phyloP scores from a whole-genome alignment of 2,888 invertebrate species.

The Eilema griseolum region DNA sequence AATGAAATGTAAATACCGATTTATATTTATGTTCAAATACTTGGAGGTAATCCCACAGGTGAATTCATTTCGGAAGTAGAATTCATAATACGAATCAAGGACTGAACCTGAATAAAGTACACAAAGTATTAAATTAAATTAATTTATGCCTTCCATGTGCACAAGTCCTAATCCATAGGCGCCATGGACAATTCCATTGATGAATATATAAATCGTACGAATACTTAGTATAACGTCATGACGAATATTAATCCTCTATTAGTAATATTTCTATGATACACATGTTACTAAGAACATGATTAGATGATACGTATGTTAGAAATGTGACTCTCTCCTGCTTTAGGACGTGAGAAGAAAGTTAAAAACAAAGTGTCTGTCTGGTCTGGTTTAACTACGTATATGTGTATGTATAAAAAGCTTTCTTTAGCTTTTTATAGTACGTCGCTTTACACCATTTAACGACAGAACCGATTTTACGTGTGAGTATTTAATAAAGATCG shows the following conservation, averaged over 20 bases:
- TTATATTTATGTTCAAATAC: neutral
- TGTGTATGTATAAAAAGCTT: neutral
- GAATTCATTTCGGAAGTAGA: neutral
- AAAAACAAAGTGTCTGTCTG: neutral
- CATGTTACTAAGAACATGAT: conserved; percentile 15
- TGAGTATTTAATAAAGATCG: neutral
- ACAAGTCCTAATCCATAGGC: conserved; percentile 9
- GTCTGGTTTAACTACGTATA: neutral
- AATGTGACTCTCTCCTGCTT: conserved; percentile 23
- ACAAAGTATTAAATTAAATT: neutral
- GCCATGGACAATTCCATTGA: neutral
- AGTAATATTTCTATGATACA: conserved; percentile 21
- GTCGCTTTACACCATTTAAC: neutral
- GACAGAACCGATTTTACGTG: neutral
- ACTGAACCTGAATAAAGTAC: too few species aligned
- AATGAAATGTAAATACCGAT: neutral
- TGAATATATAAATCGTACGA: conserved; percentile 10
- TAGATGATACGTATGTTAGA: conserved; percentile 23
- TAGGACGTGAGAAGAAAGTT: conserved; percentile 24
- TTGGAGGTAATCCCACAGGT: neutral
- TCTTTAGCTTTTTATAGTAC: neutral
- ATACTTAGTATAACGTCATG: neutral
- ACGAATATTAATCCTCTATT: conserved; percentile 17
- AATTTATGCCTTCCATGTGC: neutral
- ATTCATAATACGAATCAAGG: neutral